Percentiles rank a stretch among this genome's conserved stretches.
Conservation (phyloP, 1,140 invertebrate species). For the Monochamus saltuarius region DNA sequence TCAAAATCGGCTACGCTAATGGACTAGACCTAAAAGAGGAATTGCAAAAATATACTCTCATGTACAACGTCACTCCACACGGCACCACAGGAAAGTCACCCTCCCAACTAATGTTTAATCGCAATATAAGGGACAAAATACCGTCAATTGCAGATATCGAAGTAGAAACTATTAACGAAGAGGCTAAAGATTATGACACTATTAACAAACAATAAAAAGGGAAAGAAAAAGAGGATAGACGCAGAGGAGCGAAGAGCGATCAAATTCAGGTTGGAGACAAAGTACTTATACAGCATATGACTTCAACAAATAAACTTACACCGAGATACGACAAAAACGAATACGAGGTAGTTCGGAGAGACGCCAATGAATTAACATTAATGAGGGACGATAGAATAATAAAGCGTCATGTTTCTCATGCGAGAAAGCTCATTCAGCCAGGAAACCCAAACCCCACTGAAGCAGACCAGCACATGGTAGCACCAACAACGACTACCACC, state of each 20-base stretch:
- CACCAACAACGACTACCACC: too few relatives aligned
- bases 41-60: conserved; percentile 38
- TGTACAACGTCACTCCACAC: conserved; percentile 48
- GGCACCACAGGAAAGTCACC: conserved; percentile 39
- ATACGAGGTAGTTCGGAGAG: too few relatives aligned
- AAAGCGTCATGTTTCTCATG: too few relatives aligned
- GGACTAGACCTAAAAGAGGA: conserved; percentile 28
- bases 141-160: conserved; percentile 25
- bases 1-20: background rate
- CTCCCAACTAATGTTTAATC: conserved; percentile 43
- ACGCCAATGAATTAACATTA: too few relatives aligned
- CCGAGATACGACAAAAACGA: too few relatives aligned
- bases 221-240: conserved; percentile 29
- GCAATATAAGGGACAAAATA: conserved; percentile 42
- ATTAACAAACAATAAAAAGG: conserved; percentile 31
- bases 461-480: too few relatives aligned
- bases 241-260: conserved; percentile 12
- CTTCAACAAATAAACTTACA: too few relatives aligned
- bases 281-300: too few relatives aligned
- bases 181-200: conserved; percentile 32
- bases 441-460: too few relatives aligned
- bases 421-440: too few relatives aligned
- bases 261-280: too few relatives aligned
- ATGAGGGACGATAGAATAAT: too few relatives aligned
- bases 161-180: conserved; percentile 17